These are phyloP conservation scores for Tympanoctomys barrerae DNA, from an alignment of 2,797 vertebrate species.

Conservation along the genomic window DNA sequence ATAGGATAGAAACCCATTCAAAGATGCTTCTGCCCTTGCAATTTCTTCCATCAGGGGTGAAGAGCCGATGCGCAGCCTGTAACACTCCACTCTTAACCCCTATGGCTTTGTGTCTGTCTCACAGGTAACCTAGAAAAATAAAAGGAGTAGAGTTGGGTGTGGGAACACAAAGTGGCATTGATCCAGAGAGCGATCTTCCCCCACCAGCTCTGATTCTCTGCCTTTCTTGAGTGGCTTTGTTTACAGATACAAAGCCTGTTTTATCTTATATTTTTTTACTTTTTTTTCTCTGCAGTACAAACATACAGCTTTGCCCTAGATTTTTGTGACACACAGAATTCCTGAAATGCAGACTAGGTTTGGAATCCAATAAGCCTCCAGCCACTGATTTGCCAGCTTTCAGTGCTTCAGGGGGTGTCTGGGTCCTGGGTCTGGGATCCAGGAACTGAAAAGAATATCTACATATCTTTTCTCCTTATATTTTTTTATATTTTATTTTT, in stretches of 20 bases:
- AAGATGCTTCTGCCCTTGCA: background rate
- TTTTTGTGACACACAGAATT: constrained; percentile 39
- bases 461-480: background rate
- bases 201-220: background rate
- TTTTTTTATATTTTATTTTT: background rate
- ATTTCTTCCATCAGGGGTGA: background rate
- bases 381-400: constrained; percentile 35
- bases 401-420: background rate
- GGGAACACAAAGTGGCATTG: background rate
- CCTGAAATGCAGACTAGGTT: constrained; percentile 31
- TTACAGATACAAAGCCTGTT: background rate
- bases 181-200: background rate
- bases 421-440: constrained; percentile 1
- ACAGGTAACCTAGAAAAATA: background rate
- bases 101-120: background rate
- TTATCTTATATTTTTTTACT: background rate
- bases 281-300: constrained; percentile 29
- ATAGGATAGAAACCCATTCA: background rate
- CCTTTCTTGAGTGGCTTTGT: constrained; percentile 11
- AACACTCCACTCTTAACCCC: background rate
- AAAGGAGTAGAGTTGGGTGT: background rate
- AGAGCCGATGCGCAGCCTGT: background rate
- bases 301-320: background rate
- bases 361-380: constrained; percentile 25
- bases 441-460: constrained; percentile 32